Evolutionary conservation across 2,888 invertebrate genomes (phyloP).

Genomic region (Halictus ligatus): DNA sequence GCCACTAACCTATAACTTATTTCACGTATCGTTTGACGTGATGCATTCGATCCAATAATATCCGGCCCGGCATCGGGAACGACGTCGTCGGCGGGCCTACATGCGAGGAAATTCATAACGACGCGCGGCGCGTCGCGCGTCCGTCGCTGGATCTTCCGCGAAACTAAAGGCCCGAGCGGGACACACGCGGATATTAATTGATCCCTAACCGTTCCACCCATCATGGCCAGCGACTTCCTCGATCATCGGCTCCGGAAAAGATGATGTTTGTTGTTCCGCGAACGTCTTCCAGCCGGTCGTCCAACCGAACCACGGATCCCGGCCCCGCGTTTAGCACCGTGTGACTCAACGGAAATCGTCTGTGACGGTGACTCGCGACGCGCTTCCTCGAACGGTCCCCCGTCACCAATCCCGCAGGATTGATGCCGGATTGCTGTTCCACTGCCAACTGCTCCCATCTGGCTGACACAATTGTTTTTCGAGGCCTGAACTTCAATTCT

Average conservation of each 20-base stretch:
- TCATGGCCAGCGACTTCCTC: constrained; percentile 53
- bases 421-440: neutral
- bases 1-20: constrained; percentile 85
- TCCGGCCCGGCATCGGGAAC: constrained; percentile 73
- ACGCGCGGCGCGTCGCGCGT: constrained; percentile 32
- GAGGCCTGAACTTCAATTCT: neutral
- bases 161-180: constrained; percentile 32
- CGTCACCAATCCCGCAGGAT: neutral
- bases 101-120: constrained; percentile 66
- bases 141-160: constrained; percentile 55
- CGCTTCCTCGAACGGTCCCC: neutral
- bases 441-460: neutral
- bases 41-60: constrained; percentile 85
- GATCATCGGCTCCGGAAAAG: constrained; percentile 18
- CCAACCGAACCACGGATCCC: neutral
- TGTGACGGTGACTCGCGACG: neutral
- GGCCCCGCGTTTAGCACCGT: neutral
- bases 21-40: constrained; percentile 85
- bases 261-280: constrained; percentile 33
- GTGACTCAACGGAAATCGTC: constrained; percentile 37
- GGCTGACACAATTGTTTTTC: neutral
- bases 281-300: constrained; percentile 7
- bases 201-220: constrained; percentile 56
- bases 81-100: constrained; percentile 37
- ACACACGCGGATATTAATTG: constrained; percentile 67